phyloP scores from a whole-genome alignment of 2,113 vertebrate genomes.

The Psilopsiagon aymara region DNA sequence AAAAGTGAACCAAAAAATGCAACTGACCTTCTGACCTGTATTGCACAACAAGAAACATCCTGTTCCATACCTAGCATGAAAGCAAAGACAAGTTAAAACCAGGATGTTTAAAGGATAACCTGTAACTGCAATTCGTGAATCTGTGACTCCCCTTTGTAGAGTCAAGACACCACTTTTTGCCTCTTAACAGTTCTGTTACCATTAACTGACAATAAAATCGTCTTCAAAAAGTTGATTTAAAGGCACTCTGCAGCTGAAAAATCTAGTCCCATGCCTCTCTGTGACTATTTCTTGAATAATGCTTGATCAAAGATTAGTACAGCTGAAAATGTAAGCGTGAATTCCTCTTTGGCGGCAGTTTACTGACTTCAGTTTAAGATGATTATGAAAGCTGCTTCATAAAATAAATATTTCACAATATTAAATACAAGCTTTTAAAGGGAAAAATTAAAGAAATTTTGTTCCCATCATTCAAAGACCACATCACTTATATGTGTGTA shows the following conservation, averaged over 20 bases:
- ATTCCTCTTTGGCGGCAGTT: not conserved
- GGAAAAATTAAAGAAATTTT: not conserved
- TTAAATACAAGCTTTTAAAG: not conserved
- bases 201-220: not conserved
- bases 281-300: not conserved
- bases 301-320: not conserved
- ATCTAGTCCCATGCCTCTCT: not conserved
- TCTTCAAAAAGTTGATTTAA: not conserved
- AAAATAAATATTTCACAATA: constrained; percentile 31
- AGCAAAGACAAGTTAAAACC: constrained; percentile 9
- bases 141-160: not conserved
- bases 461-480: not conserved
- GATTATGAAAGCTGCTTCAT: not conserved
- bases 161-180: not conserved
- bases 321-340: not conserved
- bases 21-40: constrained; percentile 89
- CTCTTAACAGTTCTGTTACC: not conserved
- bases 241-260: not conserved
- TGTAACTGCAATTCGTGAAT: not conserved
- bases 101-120: constrained; percentile 12
- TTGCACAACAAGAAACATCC: constrained; percentile 96
- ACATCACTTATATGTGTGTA: not conserved
- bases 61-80: constrained; percentile 88
- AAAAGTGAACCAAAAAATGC: not conserved
- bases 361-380: not conserved